Conservation (phyloP, 2,113 vertebrate species). For the Monopterus albus region DNA sequence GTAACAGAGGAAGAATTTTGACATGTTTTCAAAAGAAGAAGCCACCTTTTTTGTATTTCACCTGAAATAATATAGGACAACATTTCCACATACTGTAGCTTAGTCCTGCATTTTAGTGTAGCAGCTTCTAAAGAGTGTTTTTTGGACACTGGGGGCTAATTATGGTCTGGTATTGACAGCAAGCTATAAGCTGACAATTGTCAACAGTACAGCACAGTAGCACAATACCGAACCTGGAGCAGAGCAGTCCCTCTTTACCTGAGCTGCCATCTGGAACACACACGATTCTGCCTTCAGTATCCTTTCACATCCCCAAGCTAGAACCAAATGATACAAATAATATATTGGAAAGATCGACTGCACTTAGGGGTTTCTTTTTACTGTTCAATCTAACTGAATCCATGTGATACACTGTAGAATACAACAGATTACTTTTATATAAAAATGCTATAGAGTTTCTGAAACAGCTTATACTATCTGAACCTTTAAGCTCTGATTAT, state of each 20-base stretch:
- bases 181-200: conserved; percentile 50
- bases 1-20: neutral
- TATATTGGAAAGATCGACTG: conserved; percentile 14
- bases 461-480: too few relatives aligned
- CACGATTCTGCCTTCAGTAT: conserved; percentile 38
- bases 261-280: conserved; percentile 47
- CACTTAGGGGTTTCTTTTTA: conserved; percentile 5
- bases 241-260: conserved; percentile 55
- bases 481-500: too few relatives aligned
- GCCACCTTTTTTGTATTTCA: neutral
- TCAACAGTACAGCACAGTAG: too few relatives aligned
- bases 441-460: too few relatives aligned
- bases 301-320: conserved; percentile 18
- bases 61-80: neutral
- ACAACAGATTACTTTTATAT: conserved; percentile 1
- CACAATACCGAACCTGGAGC: conserved; percentile 49
- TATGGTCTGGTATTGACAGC: conserved; percentile 59
- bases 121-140: conserved; percentile 24
- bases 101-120: neutral
- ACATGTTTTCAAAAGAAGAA: neutral
- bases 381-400: neutral
- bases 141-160: conserved; percentile 61
- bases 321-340: conserved; percentile 33
- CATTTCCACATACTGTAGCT: neutral
- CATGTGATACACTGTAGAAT: neutral